A percentile compares a stretch with the other conserved stretches of the same genome.
These are phyloP conservation scores for Drosophila histrio DNA, from an alignment of 2,888 invertebrate genomes.

Conservation along the genomic window DNA sequence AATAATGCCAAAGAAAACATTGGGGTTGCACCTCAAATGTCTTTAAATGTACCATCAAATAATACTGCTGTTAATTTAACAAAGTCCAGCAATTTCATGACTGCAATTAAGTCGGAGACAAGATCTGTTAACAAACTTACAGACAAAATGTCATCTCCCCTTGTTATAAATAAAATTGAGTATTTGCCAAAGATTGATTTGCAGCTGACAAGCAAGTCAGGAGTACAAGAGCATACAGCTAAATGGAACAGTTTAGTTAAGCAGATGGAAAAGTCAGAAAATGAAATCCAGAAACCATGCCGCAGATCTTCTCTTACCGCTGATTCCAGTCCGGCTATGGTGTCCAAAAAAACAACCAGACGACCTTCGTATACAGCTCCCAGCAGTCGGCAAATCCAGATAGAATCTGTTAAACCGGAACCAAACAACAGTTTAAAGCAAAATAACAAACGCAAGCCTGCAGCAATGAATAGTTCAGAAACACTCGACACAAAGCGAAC, in stretches of 20 bases:
- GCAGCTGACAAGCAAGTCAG: neutral
- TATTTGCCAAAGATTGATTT: slow-evolving; percentile 20
- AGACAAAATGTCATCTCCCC: neutral
- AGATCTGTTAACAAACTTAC: neutral
- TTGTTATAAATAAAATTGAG: slow-evolving; percentile 18
- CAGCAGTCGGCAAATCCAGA: neutral
- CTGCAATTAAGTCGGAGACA: neutral
- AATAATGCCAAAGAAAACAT: neutral
- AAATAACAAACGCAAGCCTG: neutral
- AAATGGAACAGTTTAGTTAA: neutral
- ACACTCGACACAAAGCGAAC: neutral
- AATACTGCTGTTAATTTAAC: no score
- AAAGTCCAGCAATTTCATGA: neutral
- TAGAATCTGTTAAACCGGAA: neutral
- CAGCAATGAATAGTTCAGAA: neutral
- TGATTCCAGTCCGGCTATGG: neutral
- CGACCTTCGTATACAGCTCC: slow-evolving; percentile 3
- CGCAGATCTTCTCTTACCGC: neutral
- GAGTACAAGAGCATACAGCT: neutral
- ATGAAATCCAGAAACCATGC: neutral
- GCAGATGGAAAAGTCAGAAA: neutral
- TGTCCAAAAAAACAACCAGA: neutral
- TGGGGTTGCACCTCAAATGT: no score
- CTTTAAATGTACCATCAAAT: neutral
- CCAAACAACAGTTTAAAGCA: neutral